These are phyloP conservation scores for Volucella zonaria DNA, from an alignment of 2,888 invertebrate species.

Conservation along the genomic window DNA sequence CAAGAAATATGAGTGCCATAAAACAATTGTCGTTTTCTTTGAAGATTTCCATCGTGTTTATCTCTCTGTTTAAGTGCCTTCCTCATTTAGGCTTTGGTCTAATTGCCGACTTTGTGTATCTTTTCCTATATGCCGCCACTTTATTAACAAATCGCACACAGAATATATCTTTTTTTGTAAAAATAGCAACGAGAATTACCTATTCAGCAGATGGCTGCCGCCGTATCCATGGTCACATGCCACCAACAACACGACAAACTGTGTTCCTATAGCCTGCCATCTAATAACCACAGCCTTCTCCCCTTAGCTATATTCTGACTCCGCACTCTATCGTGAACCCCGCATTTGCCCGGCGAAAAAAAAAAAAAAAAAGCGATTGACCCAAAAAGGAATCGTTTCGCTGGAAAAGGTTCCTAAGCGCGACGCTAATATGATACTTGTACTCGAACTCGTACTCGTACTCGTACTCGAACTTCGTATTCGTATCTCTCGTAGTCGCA, in stretches of 20 bases:
- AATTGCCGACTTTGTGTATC: constrained; percentile 40
- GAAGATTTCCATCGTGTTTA: constrained; percentile 30
- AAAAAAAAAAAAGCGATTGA: constrained; percentile 52
- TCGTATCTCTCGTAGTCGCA: background rate
- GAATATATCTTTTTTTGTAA: constrained; percentile 7
- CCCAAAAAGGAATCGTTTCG: constrained; percentile 61
- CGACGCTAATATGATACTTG: background rate
- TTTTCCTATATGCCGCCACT: background rate
- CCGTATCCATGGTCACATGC: constrained; percentile 12
- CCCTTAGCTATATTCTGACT: no score
- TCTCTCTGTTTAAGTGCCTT: constrained; percentile 30
- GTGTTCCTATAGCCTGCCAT: no score
- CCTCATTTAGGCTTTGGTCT: constrained; percentile 10
- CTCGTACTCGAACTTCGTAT: no score
- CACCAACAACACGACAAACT: background rate
- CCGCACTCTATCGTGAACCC: background rate
- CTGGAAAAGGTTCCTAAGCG: constrained; percentile 18
- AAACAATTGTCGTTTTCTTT: constrained; percentile 34
- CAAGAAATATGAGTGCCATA: constrained; percentile 13
- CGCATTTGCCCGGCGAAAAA: background rate
- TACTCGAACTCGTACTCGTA: background rate
- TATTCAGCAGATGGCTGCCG: constrained; percentile 51
- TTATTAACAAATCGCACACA: constrained; percentile 25
- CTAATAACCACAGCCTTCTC: no score
- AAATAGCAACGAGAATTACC: constrained; percentile 32